These are phyloP conservation scores for Neodiprion fabricii DNA, from an alignment of 1,140 invertebrate species.

Conservation along the genomic window DNA sequence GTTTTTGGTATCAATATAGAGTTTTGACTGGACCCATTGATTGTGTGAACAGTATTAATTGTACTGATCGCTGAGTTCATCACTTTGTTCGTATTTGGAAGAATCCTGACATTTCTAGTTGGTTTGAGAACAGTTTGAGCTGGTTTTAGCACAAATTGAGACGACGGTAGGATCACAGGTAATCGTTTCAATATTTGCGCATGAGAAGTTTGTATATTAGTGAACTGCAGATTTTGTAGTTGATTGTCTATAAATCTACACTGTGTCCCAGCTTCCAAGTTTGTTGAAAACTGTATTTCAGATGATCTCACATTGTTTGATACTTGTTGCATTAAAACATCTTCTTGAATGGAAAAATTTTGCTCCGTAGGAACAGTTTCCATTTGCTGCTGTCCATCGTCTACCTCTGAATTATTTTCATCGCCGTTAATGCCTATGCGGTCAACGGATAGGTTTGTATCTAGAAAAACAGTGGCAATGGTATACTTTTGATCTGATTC, in stretches of 20 bases:
- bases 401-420: neutral
- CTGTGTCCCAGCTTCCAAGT: slow-evolving; percentile 16
- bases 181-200: slow-evolving; percentile 34
- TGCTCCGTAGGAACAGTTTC: neutral
- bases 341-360: neutral
- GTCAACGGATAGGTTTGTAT: neutral
- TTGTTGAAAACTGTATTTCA: slow-evolving; percentile 15
- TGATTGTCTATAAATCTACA: slow-evolving; percentile 25
- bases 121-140: slow-evolving; percentile 43
- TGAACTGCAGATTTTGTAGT: slow-evolving; percentile 22
- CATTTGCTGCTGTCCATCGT: neutral
- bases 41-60: slow-evolving; percentile 24
- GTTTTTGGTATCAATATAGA: slow-evolving; percentile 49
- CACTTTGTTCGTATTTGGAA: slow-evolving; percentile 41
- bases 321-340: slow-evolving; percentile 7
- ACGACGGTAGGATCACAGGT: slow-evolving; percentile 31
- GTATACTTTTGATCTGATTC: neutral
- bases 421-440: neutral
- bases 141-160: slow-evolving; percentile 44
- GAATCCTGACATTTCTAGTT: slow-evolving; percentile 44
- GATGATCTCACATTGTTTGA: neutral
- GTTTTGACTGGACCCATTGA: slow-evolving; percentile 35
- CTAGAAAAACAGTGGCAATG: neutral
- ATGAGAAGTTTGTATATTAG: slow-evolving; percentile 22
- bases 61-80: slow-evolving; percentile 24